phyloP scores from a whole-genome alignment of 2,113 vertebrate genomes.

The Pluvialis apricaria region DNA sequence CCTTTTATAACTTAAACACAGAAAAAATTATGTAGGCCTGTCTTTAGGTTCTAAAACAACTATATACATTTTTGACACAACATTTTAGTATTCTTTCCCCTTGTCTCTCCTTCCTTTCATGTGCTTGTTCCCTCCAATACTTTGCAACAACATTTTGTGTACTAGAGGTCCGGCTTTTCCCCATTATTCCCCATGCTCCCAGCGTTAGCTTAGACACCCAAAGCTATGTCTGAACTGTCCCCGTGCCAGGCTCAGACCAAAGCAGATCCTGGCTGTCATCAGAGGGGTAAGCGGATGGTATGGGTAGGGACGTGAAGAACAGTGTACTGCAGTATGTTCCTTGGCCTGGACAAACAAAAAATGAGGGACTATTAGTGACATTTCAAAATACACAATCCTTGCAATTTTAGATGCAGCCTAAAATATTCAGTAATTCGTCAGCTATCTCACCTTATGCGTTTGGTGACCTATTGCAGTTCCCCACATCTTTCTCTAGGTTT shows the following conservation, averaged over 20 bases:
- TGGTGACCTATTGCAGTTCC: neutral
- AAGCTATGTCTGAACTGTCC: neutral
- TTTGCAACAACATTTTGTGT: neutral
- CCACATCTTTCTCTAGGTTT: neutral
- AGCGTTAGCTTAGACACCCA: neutral
- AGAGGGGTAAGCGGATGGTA: neutral
- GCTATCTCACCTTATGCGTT: neutral
- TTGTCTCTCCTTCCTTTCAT: neutral
- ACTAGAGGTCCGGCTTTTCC: neutral
- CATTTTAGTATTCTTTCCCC: neutral
- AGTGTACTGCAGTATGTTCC: neutral
- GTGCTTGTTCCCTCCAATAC: neutral
- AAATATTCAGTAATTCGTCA: neutral
- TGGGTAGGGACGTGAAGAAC: neutral
- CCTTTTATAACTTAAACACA: neutral
- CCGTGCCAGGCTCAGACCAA: neutral
- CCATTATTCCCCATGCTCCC: neutral
- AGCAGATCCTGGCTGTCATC: neutral
- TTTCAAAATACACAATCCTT: neutral
- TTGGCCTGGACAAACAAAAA: neutral
- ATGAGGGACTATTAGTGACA: neutral
- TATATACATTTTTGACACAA: neutral
- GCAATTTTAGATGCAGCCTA: neutral
- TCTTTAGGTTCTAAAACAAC: neutral
- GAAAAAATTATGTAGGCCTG: neutral